These are phyloP conservation scores for Acanthosepion pharaonis DNA, from an alignment of 2,888 invertebrate species.

Conservation along the genomic window DNA sequence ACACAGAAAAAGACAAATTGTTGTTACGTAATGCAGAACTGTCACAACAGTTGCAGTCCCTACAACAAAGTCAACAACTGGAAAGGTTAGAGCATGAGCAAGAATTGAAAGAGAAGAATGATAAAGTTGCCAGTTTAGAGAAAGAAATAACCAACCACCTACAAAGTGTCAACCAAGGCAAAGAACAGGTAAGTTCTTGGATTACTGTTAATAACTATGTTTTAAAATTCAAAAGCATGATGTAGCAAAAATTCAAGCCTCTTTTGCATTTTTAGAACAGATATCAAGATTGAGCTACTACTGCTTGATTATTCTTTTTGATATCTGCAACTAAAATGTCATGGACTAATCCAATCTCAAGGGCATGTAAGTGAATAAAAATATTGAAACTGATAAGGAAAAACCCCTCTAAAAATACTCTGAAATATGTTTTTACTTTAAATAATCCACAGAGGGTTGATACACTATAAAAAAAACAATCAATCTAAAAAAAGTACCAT, in stretches of 20 bases:
- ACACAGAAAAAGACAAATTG: conserved; percentile 69
- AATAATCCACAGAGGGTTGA: no score
- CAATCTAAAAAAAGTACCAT: no score
- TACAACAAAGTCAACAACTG: conserved; percentile 77
- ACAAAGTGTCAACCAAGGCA: neutral
- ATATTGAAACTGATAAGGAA: neutral
- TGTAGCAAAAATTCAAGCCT: no score
- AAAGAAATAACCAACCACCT: neutral
- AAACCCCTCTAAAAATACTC: neutral
- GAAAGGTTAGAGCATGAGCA: conserved; percentile 40
- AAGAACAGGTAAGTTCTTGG: conserved; percentile 35
- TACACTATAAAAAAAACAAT: no score
- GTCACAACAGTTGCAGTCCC: conserved; percentile 77
- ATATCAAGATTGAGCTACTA: no score
- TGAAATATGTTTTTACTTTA: no score
- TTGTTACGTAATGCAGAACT: conserved; percentile 72
- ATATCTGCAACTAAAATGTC: neutral
- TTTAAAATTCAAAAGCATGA: no score
- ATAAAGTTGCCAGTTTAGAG: conserved; percentile 40
- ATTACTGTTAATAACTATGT: neutral
- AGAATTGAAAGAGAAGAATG: conserved; percentile 47
- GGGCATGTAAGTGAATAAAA: neutral
- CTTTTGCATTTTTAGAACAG: no score
- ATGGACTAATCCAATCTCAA: neutral
- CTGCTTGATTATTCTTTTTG: no score